Base-by-base conservation (phyloP, 2,113 vertebrate species). In the Xenus cinereus region DNA sequence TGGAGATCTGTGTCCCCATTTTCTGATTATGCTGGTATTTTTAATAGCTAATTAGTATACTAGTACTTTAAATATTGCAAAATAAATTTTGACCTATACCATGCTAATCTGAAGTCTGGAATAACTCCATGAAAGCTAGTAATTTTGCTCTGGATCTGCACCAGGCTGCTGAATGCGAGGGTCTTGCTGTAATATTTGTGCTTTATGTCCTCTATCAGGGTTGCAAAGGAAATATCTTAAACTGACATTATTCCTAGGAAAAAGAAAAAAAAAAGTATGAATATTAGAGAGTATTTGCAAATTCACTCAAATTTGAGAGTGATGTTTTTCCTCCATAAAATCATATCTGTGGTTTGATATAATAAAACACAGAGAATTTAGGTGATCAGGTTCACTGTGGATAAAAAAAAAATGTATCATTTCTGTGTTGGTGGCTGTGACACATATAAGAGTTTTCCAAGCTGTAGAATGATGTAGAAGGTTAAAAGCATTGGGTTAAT, bases 1-100 rank as follows among this genome's bases (percentile, higher is more conserved):
- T 66, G 46, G 50, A 93, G 54, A 74, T 59, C 41, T 20, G 12
- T 91, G 84, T 84, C 81, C 74, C 50, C 45, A 30, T 89, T 96
- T 95, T 78, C 56, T 91, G 80, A 76, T 87, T 86, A 46, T 60
- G 56, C 51, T 92, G 60, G 9, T 84, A 78, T 93, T 93, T 96
- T 93, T 84, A 91, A 90, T 84, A 90, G 82, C 69, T 86, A 69
- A 84, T 95, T 87, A 90, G 26, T 92, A 9, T 24, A 51, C 20
- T 46, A 74, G 73, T 17, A 60, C 43, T 89, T 90, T 27, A 48
- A 69, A 82, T 87, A 72, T 13, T 63, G 26, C 53, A 81, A 41
- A 87, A 56, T 56, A 78, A n/a, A 39, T 69, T 77, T 75, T 82
- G 30, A 68, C 45, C 48, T 82, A 5, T 89, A 57, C n/a, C 45